Conservation (phyloP, 2,797 vertebrate genomes). For the Anguilla megastoma region DNA sequence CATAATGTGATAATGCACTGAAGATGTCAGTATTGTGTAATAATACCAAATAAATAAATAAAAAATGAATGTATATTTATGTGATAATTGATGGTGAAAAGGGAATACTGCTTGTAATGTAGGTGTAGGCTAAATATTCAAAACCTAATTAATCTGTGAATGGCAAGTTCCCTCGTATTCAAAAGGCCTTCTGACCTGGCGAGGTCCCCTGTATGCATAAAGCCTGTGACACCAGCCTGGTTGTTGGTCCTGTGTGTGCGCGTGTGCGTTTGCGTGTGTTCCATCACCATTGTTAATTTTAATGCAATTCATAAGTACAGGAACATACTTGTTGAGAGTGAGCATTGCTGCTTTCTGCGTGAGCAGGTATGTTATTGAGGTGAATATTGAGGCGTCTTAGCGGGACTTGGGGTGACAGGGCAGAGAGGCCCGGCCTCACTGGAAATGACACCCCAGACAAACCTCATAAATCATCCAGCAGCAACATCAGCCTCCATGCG, state of each 20-base stretch:
- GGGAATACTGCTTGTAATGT: background rate
- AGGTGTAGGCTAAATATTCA: too few relatives aligned
- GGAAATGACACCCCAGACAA: constrained; percentile 63
- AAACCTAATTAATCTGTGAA: too few relatives aligned
- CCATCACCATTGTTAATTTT: background rate
- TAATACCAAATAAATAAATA: background rate
- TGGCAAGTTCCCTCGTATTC: too few relatives aligned
- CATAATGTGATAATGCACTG: background rate
- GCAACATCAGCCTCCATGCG: constrained; percentile 60
- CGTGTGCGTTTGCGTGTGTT: background rate
- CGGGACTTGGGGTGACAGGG: background rate
- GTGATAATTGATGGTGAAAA: background rate
- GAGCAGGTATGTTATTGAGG: background rate
- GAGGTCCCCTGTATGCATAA: too few relatives aligned
- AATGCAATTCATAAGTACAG: background rate
- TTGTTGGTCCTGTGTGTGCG: background rate
- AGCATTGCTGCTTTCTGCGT: background rate
- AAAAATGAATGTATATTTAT: background rate
- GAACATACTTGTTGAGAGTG: background rate
- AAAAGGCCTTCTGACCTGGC: too few relatives aligned
- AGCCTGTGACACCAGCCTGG: too few relatives aligned
- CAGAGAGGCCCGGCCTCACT: constrained; percentile 32
- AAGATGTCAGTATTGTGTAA: background rate
- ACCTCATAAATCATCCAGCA: constrained; percentile 72
- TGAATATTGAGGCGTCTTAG: background rate